Evolutionary conservation across 2,797 vertebrate genomes (phyloP).

Genomic region (Bradypus variegatus): DNA sequence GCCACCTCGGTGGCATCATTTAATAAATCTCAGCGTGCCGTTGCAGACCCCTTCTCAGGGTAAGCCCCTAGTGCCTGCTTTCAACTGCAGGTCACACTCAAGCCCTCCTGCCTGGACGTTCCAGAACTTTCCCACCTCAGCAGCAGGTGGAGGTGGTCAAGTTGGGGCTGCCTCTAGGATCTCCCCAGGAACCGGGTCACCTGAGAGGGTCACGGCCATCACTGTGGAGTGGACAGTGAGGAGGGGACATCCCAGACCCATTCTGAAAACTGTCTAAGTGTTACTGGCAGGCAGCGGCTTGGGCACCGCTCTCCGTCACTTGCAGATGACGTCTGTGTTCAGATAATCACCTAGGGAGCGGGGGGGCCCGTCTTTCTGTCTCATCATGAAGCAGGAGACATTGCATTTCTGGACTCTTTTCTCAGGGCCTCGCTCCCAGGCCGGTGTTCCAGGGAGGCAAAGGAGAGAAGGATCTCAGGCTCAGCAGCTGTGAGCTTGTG

Average conservation of each 20-base stretch:
- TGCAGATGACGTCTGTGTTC: not conserved
- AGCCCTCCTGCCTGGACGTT: not conserved
- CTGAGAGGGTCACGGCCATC: not conserved
- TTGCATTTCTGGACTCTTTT: not conserved
- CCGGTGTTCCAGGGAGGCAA: not conserved
- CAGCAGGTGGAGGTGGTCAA: not conserved
- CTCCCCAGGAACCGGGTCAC: not conserved
- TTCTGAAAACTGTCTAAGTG: not conserved
- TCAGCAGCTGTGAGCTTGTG: not conserved
- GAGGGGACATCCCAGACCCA: not conserved
- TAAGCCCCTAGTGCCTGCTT: not conserved
- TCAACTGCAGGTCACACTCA: not conserved
- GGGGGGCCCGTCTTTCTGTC: not conserved
- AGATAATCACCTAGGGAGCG: not conserved
- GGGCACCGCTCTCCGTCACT: fast-evolving
- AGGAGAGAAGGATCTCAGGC: not conserved
- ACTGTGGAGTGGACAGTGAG: too few species aligned
- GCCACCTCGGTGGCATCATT: not conserved
- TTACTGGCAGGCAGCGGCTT: not conserved
- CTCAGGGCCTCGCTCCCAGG: not conserved
- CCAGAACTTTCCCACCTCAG: not conserved
- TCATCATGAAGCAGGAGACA: not conserved
- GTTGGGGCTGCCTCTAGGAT: too few species aligned
- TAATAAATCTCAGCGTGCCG: not conserved
- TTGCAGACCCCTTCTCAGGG: not conserved